These are phyloP conservation scores for Vulpes ferrilata DNA, from an alignment of 2,113 vertebrate species.

Conservation along the genomic window DNA sequence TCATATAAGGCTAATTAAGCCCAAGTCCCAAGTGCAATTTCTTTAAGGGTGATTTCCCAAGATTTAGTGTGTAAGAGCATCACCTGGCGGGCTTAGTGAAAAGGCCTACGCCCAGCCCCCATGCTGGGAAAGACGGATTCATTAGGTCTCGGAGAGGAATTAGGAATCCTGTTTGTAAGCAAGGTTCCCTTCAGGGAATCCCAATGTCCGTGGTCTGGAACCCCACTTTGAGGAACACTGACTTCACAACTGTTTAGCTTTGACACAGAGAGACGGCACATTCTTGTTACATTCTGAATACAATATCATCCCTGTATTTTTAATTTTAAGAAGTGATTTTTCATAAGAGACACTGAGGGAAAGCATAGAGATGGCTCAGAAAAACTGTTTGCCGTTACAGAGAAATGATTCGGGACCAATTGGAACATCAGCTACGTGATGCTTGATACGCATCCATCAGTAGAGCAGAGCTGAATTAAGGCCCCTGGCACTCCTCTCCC, in stretches of 20 bases:
- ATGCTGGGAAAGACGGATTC: neutral
- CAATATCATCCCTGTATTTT: neutral
- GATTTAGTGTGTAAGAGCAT: neutral
- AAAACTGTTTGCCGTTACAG: neutral
- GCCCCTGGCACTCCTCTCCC: neutral
- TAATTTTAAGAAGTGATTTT: neutral
- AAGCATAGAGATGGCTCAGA: neutral
- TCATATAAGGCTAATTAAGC: neutral
- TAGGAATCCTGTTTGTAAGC: neutral
- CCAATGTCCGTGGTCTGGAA: neutral
- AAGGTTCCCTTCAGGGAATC: neutral
- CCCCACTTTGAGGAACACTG: neutral
- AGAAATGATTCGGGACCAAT: neutral
- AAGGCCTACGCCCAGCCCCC: neutral
- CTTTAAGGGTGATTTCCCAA: slow-evolving; percentile 10
- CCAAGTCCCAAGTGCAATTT: neutral
- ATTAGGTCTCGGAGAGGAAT: neutral
- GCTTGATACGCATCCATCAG: no score
- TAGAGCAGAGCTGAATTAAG: neutral
- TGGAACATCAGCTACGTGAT: neutral
- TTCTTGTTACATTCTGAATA: neutral
- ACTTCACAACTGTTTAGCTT: neutral
- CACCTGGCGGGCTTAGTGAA: neutral
- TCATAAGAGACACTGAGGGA: neutral
- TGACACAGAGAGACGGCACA: neutral